A percentile compares a stretch with the other conserved stretches of the same genome.
Conservation (phyloP, 1,140 invertebrate species). For the Leptoteleia sp. region DNA sequence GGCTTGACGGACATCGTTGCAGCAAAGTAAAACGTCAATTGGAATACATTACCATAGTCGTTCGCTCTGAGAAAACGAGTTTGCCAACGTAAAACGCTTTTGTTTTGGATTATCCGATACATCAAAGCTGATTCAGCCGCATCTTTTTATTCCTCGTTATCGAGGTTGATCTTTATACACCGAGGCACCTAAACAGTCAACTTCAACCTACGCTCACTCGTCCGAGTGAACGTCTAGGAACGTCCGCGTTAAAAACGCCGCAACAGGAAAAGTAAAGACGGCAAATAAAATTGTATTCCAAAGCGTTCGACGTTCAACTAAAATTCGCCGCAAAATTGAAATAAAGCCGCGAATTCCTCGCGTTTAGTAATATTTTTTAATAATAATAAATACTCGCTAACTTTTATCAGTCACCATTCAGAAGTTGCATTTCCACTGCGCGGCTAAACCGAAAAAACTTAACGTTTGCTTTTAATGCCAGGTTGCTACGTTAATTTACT, state of each 20-base stretch:
- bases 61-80: constrained; percentile 33
- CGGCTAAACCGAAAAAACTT: not conserved
- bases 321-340: too few species aligned
- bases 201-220: not conserved
- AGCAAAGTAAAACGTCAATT: constrained; percentile 66
- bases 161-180: constrained; percentile 25
- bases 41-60: constrained; percentile 61
- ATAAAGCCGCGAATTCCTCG: too few species aligned
- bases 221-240: constrained; percentile 2
- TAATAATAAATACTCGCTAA: too few species aligned
- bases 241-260: too few species aligned
- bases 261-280: too few species aligned
- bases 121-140: constrained; percentile 39
- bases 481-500: constrained; percentile 7
- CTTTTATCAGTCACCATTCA: too few species aligned
- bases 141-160: constrained; percentile 35
- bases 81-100: constrained; percentile 37
- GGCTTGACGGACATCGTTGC: constrained; percentile 41
- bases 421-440: too few species aligned
- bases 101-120: constrained; percentile 51
- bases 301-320: too few species aligned
- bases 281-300: too few species aligned
- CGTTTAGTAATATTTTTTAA: too few species aligned
- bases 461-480: constrained; percentile 9
- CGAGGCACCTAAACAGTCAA: constrained; percentile 20